Percentiles rank a stretch among this genome's conserved stretches.
phyloP scores from a whole-genome alignment of 2,113 vertebrate species.

The Castor canadensis region DNA sequence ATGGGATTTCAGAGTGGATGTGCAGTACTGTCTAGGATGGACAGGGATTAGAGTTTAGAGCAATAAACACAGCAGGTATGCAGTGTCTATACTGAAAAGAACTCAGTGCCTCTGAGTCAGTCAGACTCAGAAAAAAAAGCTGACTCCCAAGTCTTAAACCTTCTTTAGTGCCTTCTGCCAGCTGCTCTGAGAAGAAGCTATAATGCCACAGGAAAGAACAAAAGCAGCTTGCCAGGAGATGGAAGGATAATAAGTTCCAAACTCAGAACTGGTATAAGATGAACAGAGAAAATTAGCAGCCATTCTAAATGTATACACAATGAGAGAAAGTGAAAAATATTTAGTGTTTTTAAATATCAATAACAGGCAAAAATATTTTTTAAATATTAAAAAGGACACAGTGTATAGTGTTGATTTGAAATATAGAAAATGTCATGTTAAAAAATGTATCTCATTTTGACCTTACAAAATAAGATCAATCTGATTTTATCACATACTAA shows the following conservation, averaged over 20 bases:
- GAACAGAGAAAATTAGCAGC: not conserved
- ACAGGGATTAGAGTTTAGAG: not conserved
- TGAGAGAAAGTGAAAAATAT: not conserved
- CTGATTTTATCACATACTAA: not conserved
- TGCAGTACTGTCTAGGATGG: not conserved
- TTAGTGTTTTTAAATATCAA: constrained; percentile 41
- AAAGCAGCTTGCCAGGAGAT: not conserved
- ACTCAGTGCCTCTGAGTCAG: not conserved
- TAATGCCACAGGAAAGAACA: not conserved
- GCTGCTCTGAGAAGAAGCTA: not conserved
- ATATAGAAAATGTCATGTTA: constrained; percentile 20
- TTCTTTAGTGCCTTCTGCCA: constrained; percentile 14
- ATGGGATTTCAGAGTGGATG: not conserved
- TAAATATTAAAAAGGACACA: constrained; percentile 42
- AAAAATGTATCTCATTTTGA: not conserved
- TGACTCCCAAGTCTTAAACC: not conserved
- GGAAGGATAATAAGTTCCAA: not conserved
- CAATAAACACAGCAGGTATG: not conserved
- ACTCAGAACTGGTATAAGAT: not conserved
- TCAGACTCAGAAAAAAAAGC: not conserved
- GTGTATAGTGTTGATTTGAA: not conserved
- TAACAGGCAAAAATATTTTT: constrained; percentile 7
- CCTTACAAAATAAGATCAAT: not conserved
- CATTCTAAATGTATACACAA: not conserved
- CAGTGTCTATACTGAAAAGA: not conserved